Evolutionary conservation across 2,888 invertebrate genomes (phyloP), one percentile per base, ranked within the genome.

Genomic region (Drosophila neotestacea): DNA sequence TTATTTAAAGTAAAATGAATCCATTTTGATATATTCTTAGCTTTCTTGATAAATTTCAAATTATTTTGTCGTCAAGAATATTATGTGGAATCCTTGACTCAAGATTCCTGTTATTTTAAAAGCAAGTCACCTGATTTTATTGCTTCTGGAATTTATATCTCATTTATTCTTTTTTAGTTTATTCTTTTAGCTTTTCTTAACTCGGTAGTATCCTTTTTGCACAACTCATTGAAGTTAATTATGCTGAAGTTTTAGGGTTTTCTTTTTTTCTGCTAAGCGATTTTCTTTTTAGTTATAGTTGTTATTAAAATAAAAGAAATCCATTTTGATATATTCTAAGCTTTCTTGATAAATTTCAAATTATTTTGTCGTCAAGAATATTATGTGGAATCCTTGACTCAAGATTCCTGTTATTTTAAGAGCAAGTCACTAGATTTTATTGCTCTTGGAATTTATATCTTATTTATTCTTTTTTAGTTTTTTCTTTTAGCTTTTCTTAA

Each of bases 211-310:
- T 51, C 63, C 30, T 58, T 63, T 52, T 51, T 51, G 42, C 44
- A 44, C 55, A 39, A 56, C 50, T 60, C 46, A 52, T 70, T 70
- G 32, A 36, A 52, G 68, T 52, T 70, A 67, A 62, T 67, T 70
- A 56, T 38, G 42, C 42, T 42, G 16, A 58, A 67, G 61, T 70
- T 70, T n/a, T 44, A 13, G 9, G 13, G 9, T 4, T 9, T 28
- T 51, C 46, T 59, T 22, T 22, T 16, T 36, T 46, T n/a, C 27
- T 11, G 32, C 36, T 42, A 27, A 54, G 39, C 54, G 39, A 10
- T 55, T 60, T 66, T 60, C 55, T 55, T 56, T 48, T 41, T 32
- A 55, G 6, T 54, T 39, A 16, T 16, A 16, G 16, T 16, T 16
- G 16, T 16, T 16, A 1, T 16, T 16, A 16, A 16, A 16, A 16